Percentiles rank a stretch among this genome's conserved stretches.
These are phyloP conservation scores for Odontomyia ornata DNA, from an alignment of 2,888 invertebrate species.

Conservation along the genomic window DNA sequence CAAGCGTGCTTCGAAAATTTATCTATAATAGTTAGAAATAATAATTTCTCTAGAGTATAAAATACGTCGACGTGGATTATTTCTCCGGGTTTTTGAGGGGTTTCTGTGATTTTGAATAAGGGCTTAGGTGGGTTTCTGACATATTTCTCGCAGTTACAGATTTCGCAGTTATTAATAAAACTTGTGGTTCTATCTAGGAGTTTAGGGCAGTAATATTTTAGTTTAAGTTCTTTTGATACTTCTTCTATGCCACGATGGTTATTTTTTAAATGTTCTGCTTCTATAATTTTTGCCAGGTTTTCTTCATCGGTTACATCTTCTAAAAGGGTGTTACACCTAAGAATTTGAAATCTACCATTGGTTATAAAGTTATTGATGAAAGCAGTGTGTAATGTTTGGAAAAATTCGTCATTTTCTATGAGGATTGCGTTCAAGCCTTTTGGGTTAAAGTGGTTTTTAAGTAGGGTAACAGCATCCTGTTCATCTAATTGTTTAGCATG, in stretches of 20 bases:
- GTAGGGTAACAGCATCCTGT: too few species aligned
- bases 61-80: background rate
- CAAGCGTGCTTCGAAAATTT: too few species aligned
- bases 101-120: background rate
- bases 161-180: background rate
- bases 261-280: background rate
- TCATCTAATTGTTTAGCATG: too few species aligned
- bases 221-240: background rate
- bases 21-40: too few species aligned
- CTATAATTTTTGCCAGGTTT: background rate
- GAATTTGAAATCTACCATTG: too few species aligned
- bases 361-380: too few species aligned
- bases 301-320: too few species aligned
- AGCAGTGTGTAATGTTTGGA: too few species aligned
- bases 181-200: background rate
- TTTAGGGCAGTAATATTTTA: background rate
- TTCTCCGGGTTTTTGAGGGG: background rate
- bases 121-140: background rate
- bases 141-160: background rate
- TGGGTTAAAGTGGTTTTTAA: too few species aligned
- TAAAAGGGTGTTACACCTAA: too few species aligned
- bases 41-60: background rate
- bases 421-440: too few species aligned
- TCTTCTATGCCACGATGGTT: background rate
- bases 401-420: too few species aligned